Conservation (phyloP, 2,888 invertebrate species). For the Liodrosophila aerea region DNA sequence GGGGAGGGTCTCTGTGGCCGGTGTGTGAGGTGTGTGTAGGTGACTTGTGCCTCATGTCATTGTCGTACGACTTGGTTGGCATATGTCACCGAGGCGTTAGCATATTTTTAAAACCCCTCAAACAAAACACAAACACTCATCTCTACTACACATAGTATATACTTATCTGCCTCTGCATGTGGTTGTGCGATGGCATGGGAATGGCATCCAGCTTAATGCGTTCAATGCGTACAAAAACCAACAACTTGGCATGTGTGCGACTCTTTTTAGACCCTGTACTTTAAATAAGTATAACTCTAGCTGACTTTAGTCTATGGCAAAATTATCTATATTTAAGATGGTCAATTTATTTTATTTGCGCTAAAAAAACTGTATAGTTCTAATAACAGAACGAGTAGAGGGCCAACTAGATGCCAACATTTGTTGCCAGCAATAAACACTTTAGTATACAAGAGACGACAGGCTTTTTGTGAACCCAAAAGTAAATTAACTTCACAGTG, state of each 20-base stretch:
- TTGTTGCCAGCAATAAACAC: too few relatives aligned
- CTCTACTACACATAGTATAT: constrained; percentile 1
- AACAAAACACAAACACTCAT: constrained; percentile 10
- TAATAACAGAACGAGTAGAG: too few relatives aligned
- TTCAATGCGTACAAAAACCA: constrained; percentile 15
- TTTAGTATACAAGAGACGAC: too few relatives aligned
- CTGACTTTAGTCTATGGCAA: too few relatives aligned
- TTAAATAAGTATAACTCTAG: neutral
- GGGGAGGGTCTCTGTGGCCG: neutral
- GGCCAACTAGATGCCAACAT: too few relatives aligned
- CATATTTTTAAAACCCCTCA: constrained; percentile 16
- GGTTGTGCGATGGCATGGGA: constrained; percentile 2
- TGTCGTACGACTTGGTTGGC: constrained; percentile 56
- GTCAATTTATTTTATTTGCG: too few relatives aligned
- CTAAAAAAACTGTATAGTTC: too few relatives aligned
- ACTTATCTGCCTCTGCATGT: neutral
- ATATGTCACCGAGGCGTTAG: constrained; percentile 72
- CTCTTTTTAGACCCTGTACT: constrained; percentile 5
- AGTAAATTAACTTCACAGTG: constrained; percentile 1
- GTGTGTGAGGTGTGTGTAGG: neutral
- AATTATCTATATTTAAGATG: too few relatives aligned
- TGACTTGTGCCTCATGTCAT: constrained; percentile 45
- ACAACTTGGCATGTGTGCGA: constrained; percentile 23
- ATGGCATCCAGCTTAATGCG: constrained; percentile 41
- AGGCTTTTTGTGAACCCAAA: neutral